These are phyloP conservation scores for Agonopterix alstromeriana DNA, from an alignment of 2,888 invertebrate species.

Conservation along the genomic window DNA sequence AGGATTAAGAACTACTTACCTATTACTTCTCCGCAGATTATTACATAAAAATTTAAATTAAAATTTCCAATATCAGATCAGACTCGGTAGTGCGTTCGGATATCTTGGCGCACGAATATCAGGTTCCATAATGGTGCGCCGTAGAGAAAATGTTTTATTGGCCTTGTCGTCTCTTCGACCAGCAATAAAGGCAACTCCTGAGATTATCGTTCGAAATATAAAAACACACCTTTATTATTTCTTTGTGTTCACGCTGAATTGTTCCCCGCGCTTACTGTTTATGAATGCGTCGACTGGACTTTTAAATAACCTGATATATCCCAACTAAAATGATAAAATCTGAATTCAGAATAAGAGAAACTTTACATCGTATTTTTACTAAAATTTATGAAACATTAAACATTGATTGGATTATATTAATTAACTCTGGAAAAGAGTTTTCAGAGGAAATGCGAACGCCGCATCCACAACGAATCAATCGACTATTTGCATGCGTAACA, in stretches of 20 bases:
- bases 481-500: slow-evolving; percentile 56
- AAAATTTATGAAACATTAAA: too few relatives aligned
- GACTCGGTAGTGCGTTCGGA: slow-evolving; percentile 27
- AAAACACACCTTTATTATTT: slow-evolving; percentile 34
- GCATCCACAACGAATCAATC: slow-evolving; percentile 16
- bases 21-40: slow-evolving; percentile 3
- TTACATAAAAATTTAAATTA: slow-evolving; percentile 35
- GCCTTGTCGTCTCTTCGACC: slow-evolving; percentile 29
- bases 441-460: too few relatives aligned
- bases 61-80: slow-evolving; percentile 32
- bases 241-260: slow-evolving; percentile 5
- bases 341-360: too few relatives aligned
- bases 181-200: slow-evolving; percentile 30
- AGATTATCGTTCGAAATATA: slow-evolving; percentile 31
- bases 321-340: too few relatives aligned
- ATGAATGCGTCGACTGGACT: slow-evolving; percentile 11
- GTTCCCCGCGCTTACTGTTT: neutral
- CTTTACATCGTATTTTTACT: too few relatives aligned
- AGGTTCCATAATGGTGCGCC: slow-evolving; percentile 38
- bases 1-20: slow-evolving; percentile 12
- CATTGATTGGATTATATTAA: too few relatives aligned
- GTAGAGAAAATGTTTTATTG: slow-evolving; percentile 43
- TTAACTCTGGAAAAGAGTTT: too few relatives aligned
- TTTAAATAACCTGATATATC: too few relatives aligned
- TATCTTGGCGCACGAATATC: slow-evolving; percentile 35